These are phyloP conservation scores for Erpobdella octoculata DNA, from an alignment of 2,888 invertebrate genomes.

Conservation along the genomic window DNA sequence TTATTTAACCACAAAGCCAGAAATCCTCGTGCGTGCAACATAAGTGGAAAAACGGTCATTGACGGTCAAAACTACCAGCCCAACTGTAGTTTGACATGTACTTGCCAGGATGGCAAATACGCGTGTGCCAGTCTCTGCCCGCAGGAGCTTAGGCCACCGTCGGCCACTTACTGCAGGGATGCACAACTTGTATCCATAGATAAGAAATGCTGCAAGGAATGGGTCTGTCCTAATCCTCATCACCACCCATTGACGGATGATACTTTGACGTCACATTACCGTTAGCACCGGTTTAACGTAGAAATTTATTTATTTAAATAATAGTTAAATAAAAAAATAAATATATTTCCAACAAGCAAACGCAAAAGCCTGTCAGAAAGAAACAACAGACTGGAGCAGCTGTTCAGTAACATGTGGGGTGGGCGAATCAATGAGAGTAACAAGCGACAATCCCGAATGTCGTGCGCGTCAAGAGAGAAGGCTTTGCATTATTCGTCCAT, in stretches of 20 bases:
- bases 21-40: conserved; percentile 52
- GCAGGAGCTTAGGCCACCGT: conserved; percentile 64
- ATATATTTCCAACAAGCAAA: not conserved
- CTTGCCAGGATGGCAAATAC: conserved; percentile 65
- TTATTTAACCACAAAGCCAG: conserved; percentile 40
- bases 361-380: conserved; percentile 29
- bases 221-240: conserved; percentile 58
- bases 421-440: conserved; percentile 61
- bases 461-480: conserved; percentile 58
- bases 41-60: conserved; percentile 57
- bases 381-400: conserved; percentile 57
- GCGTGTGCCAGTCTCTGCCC: conserved; percentile 67
- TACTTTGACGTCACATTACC: not conserved
- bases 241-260: conserved; percentile 16
- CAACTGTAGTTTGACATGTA: conserved; percentile 59
- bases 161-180: conserved; percentile 58
- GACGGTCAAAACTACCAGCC: conserved; percentile 60
- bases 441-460: conserved; percentile 61
- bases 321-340: not conserved
- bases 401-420: conserved; percentile 63
- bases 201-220: conserved; percentile 61
- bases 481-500: conserved; percentile 61
- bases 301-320: not conserved
- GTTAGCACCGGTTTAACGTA: not conserved
- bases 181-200: conserved; percentile 63